Evolutionary conservation across 2,797 vertebrate species (phyloP), one percentile per base, ranked within the genome.

Genomic region (Ctenochaetus hawaiiensis): DNA sequence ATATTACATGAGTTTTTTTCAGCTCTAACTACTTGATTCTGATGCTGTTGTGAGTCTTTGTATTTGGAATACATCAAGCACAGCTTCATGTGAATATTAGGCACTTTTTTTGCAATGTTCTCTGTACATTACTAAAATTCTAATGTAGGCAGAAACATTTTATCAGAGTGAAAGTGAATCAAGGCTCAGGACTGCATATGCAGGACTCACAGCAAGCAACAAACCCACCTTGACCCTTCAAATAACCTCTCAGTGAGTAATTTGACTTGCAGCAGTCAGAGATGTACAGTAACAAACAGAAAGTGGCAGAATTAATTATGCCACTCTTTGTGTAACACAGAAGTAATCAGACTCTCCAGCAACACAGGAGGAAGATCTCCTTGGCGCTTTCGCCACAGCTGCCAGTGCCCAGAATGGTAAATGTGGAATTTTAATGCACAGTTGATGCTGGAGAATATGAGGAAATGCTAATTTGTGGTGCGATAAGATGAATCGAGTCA

Each of bases 401-500:
- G 93, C 90, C 92, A 89, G 89, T 93, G 91, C 90, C 91, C 85
- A 83, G 92, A 94, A 93, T 95, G 89, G 93, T 83, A 90, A 92
- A 92, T 93, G 91, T 89, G 89, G 90, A 94, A 94, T 95, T 94
- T 93, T 89, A 94, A 94, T 95, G 92, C 92, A 94, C 91, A 91
- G 92, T 92, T 90, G 92, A 94, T 92, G 93, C 93, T 83, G 90
- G 90, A 93, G 93, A 95, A 96, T 95, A 95, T 94, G 94, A 91
- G 86, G 87, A 95, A 95, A 95, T 94, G 94, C 94, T 95, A 94
- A 95, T 96, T 95, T 95, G 93, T 81, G 73, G 88, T 59, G 91
- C 76, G 95, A 96, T 96, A 95, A 96, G 94, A 95, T 95, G 94
- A 95, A 95, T 95, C 93, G 91, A 95, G 93, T 93, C 94, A 94